phyloP scores from a whole-genome alignment of 2,797 vertebrate genomes.

The Gephyroberyx darwinii region DNA sequence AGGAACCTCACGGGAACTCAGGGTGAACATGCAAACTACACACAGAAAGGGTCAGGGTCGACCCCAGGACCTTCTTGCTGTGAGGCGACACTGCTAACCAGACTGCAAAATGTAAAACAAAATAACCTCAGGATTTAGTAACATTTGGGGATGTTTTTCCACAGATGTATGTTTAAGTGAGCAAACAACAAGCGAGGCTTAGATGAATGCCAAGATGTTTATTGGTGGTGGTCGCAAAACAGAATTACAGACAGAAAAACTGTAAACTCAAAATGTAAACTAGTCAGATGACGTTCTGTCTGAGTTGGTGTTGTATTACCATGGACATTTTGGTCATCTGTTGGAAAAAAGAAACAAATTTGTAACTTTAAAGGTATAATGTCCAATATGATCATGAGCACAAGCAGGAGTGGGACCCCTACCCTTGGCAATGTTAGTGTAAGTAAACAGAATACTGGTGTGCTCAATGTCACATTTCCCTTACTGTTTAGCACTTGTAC shows the following conservation, averaged over 20 bases:
- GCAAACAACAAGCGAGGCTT: background rate
- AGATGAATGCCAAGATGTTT: background rate
- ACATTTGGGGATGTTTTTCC: background rate
- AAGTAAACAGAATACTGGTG: too few species aligned
- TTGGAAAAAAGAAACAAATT: background rate
- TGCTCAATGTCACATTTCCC: background rate
- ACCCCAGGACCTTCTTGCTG: too few species aligned
- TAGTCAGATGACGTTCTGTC: background rate
- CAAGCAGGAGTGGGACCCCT: too few species aligned
- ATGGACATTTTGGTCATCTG: conserved; percentile 8
- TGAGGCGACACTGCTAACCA: background rate
- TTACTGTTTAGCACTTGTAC: conserved; percentile 63
- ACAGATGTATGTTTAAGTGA: background rate
- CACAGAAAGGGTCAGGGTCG: too few species aligned
- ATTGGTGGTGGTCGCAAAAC: background rate
- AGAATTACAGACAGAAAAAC: background rate
- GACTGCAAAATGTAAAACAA: background rate
- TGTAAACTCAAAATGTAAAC: background rate
- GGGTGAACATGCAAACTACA: too few species aligned
- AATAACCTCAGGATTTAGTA: background rate
- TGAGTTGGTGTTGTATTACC: background rate
- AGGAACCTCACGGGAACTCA: too few species aligned
- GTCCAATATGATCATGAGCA: too few species aligned
- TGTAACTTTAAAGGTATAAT: background rate
- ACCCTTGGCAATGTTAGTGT: too few species aligned